Conservation (phyloP, 2,888 invertebrate species). For the Tenthredo amoena region DNA sequence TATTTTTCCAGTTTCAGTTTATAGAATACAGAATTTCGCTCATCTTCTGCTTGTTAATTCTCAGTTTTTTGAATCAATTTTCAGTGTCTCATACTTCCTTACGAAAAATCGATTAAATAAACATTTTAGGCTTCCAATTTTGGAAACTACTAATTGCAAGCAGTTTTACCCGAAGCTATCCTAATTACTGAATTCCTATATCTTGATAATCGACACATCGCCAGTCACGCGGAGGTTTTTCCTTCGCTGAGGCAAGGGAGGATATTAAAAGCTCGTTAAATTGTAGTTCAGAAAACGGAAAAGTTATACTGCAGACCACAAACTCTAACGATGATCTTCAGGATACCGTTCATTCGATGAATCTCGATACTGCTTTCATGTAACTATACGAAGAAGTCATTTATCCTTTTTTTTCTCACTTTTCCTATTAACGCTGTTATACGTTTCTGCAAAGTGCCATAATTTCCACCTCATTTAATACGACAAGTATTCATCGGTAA, state of each 20-base stretch:
- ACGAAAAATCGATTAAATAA: background rate
- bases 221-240: slow-evolving; percentile 8
- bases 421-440: background rate
- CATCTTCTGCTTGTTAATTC: background rate
- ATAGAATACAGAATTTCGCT: background rate
- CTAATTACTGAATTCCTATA: background rate
- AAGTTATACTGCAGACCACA: background rate
- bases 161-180: background rate
- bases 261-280: slow-evolving; percentile 28
- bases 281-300: background rate
- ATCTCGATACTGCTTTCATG: background rate
- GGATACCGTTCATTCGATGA: background rate
- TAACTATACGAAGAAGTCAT: too few species aligned
- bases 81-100: background rate
- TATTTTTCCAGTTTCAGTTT: background rate
- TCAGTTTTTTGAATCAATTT: background rate
- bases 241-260: background rate
- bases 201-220: background rate
- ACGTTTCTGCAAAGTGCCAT: background rate
- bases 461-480: background rate
- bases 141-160: background rate
- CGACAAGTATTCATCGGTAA: slow-evolving; percentile 10
- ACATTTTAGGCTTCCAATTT: background rate
- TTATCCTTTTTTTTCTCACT: background rate
- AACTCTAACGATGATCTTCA: background rate